Conservation (phyloP, 2,113 vertebrate genomes). For the Rhynchomys soricoides region DNA sequence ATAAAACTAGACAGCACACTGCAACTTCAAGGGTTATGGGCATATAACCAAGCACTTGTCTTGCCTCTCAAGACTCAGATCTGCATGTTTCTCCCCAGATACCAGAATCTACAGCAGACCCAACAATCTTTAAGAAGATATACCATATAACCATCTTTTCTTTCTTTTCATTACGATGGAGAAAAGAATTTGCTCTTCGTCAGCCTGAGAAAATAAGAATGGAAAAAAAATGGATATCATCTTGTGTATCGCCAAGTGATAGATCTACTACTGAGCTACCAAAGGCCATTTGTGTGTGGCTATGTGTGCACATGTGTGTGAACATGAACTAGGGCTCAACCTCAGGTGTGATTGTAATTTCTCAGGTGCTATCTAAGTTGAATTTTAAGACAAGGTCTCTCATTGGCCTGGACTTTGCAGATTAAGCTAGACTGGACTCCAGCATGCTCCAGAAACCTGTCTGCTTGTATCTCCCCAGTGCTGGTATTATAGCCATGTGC, state of each 20-base stretch:
- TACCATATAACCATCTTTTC: neutral
- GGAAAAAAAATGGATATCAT: neutral
- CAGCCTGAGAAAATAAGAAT: neutral
- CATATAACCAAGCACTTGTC: neutral
- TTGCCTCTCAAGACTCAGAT: neutral
- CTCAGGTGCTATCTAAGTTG: no score
- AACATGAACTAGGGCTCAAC: neutral
- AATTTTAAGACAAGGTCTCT: neutral
- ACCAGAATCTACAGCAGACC: neutral
- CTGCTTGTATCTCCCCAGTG: neutral
- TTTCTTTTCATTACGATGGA: neutral
- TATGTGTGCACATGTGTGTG: no score
- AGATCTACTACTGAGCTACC: no score
- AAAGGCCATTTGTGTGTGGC: neutral
- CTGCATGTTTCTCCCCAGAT: neutral
- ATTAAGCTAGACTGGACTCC: neutral
- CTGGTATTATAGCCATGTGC: neutral
- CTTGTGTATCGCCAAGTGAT: neutral
- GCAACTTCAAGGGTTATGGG: neutral
- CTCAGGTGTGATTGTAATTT: no score
- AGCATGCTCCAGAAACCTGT: neutral
- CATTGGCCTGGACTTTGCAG: no score
- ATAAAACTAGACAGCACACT: neutral
- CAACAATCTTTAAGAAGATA: neutral
- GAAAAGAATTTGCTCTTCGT: neutral